Base-by-base conservation (phyloP, 2,797 vertebrate species). In the Limosa lapponica region DNA sequence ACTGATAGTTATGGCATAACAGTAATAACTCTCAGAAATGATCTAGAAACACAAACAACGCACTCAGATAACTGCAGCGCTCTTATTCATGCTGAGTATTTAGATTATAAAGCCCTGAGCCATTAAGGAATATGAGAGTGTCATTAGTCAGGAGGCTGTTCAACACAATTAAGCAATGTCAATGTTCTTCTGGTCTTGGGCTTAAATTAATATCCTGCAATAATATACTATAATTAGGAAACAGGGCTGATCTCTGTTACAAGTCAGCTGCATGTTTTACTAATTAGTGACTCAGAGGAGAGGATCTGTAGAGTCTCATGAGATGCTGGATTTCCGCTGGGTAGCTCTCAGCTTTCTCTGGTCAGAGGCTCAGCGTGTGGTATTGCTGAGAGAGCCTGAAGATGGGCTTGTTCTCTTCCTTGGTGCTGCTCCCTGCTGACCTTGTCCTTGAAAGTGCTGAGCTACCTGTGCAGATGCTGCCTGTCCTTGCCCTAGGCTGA, bases 121-220 rank as follows among this genome's bases (percentile, higher is more conserved):
- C 52, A 51, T 52, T 87, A 80, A 75, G 62, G 66, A 91, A 59
- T 36, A 86, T 73, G n/a, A 66, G 39, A 78, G 39, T 34, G 39
- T 72, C 22, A 0, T 88, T 90, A 94, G 58, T 65, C 22, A 58
- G 61, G 58, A 62, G 72, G 49, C 58, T 83, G 25, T 69, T 88
- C 34, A 65, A 64, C 86, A 61, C 36, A 88, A 87, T 79, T 52
- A 86, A 52, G 44, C 75, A 93, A 67, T 2, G 1, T 70, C 41
- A 44, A 3, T 61, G 59, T 34, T 84, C 41, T 90, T 81, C 78
- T 94, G 78, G 70, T 90, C 55, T 82, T 73, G 51, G 58, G 52
- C 41, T 74, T 88, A 71, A 92, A 84, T 90, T 75, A 75, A 62
- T 88, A 75, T 89, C 73, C 90, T 94, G 66, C 44, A 30, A 90